Evolutionary conservation across 1,140 invertebrate species (phyloP).

Genomic region (Aphelinus certus): DNA sequence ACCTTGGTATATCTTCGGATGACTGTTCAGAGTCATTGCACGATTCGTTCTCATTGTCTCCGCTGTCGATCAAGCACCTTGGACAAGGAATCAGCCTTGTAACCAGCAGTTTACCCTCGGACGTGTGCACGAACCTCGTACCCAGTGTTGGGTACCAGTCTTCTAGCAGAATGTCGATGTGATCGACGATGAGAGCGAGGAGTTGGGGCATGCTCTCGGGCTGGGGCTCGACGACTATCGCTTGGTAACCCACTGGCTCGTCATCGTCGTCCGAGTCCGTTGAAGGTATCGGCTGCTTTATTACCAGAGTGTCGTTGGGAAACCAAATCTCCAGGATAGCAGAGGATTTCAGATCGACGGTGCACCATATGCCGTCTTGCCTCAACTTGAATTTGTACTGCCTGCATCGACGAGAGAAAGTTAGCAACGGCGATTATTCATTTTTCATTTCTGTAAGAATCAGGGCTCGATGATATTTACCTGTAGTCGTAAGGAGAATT

Average conservation of each 20-base stretch:
- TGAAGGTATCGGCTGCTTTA: conserved; percentile 70
- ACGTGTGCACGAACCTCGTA: conserved; percentile 96
- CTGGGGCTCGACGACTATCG: conserved; percentile 78
- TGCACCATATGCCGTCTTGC: conserved; percentile 84
- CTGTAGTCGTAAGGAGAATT: conserved; percentile 66
- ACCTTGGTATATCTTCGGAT: conserved; percentile 48
- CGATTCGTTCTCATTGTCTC: conserved; percentile 50
- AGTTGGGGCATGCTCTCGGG: conserved; percentile 85
- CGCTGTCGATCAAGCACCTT: conserved; percentile 73
- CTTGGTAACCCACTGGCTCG: conserved; percentile 72
- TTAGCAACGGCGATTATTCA: too few relatives aligned
- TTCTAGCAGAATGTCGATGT: conserved; percentile 95
- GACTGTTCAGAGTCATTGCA: conserved; percentile 54
- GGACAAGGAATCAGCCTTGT: conserved; percentile 95
- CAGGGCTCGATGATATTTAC: background rate
- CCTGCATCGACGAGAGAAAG: conserved; percentile 24
- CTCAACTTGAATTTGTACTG: conserved; percentile 76
- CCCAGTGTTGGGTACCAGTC: conserved; percentile 98
- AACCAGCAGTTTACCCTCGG: conserved; percentile 93
- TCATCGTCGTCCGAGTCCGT: conserved; percentile 58
- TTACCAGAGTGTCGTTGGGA: conserved; percentile 78
- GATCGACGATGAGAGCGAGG: conserved; percentile 91
- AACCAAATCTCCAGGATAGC: conserved; percentile 91
- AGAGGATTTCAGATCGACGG: conserved; percentile 81
- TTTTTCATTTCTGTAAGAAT: too few relatives aligned